phyloP scores from a whole-genome alignment of 2,797 vertebrate species.

The Nannoperca obscura region DNA sequence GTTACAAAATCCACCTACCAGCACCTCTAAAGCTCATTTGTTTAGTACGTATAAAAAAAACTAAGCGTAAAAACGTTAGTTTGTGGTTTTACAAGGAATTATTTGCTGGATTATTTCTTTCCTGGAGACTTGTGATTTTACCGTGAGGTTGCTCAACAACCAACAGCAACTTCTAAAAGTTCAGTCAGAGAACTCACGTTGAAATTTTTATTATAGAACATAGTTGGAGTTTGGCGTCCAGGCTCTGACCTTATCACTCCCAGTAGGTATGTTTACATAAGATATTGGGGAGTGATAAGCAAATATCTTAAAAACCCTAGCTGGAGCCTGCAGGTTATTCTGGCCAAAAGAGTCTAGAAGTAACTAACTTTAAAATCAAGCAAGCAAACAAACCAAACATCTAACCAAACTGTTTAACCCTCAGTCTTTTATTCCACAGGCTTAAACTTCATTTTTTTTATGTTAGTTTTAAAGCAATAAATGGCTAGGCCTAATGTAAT shows the following conservation, averaged over 20 bases:
- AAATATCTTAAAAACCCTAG: too few species aligned
- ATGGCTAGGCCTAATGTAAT: not conserved
- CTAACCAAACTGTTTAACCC: not conserved
- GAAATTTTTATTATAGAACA: too few species aligned
- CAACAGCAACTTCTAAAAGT: not conserved
- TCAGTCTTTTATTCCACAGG: not conserved
- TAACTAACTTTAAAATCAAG: not conserved
- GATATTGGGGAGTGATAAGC: too few species aligned
- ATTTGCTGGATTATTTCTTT: not conserved
- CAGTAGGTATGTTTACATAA: too few species aligned
- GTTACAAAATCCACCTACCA: not conserved
- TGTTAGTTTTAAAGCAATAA: slow-evolving; percentile 20
- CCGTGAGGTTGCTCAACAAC: not conserved
- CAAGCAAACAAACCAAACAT: not conserved
- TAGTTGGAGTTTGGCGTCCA: too few species aligned
- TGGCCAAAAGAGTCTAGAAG: not conserved
- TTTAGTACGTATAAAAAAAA: not conserved
- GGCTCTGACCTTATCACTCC: too few species aligned
- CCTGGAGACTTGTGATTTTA: not conserved
- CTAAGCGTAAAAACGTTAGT: not conserved
- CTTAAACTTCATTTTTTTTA: not conserved
- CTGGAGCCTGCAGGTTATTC: not conserved
- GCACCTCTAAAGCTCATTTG: too few species aligned
- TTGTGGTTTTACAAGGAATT: not conserved
- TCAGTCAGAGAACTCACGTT: too few species aligned